A percentile compares a stretch with the other conserved stretches of the same genome.
Conservation (phyloP, 2,888 invertebrate genomes). For the Pyrrhosoma nymphula region DNA sequence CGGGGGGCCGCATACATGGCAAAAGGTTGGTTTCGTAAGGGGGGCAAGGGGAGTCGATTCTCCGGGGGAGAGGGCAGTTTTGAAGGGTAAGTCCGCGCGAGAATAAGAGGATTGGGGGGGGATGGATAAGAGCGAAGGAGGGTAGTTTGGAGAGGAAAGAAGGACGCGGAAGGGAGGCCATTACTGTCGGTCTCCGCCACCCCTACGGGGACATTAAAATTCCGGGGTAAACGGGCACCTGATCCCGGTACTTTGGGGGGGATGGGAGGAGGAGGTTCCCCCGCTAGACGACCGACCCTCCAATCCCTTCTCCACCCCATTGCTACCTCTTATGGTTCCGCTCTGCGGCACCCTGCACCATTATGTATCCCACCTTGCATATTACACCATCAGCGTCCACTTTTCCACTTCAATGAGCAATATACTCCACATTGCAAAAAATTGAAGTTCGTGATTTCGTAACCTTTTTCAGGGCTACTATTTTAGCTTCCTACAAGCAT, state of each 20-base stretch:
- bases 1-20: background rate
- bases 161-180: background rate
- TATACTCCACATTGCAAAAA: too few species aligned
- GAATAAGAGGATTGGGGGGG: background rate
- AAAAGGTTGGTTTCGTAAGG: background rate
- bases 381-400: too few species aligned
- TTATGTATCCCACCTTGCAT: background rate
- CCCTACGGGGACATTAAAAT: constrained; percentile 27
- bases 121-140: background rate
- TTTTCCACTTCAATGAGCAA: too few species aligned
- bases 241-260: constrained; percentile 34
- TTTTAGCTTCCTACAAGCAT: too few species aligned
- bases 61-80: background rate
- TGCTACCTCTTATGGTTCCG: background rate
- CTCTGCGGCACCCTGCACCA: background rate
- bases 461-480: too few species aligned
- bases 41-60: background rate
- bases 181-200: constrained; percentile 9
- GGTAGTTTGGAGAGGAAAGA: background rate
- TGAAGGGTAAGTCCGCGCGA: background rate
- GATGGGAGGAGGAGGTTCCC: background rate
- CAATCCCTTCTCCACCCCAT: background rate
- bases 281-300: background rate
- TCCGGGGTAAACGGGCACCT: constrained; percentile 34
- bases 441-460: too few species aligned